Percentiles rank a stretch among this genome's conserved stretches.
These are phyloP conservation scores for Thaumatotibia leucotreta DNA, from an alignment of 1,140 invertebrate genomes.

Conservation along the genomic window DNA sequence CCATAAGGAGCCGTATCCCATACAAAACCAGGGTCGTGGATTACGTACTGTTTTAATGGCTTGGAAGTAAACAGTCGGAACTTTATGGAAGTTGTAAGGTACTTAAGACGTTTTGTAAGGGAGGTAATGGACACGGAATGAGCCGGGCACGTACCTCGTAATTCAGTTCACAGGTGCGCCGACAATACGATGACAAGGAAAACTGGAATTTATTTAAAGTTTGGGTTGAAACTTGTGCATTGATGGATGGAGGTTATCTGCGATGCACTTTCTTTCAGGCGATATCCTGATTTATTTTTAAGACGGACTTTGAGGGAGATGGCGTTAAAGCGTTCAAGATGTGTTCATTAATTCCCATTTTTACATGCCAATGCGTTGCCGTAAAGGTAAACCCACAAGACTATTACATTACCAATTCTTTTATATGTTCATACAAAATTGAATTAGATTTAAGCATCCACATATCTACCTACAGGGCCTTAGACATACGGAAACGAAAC, in stretches of 20 bases:
- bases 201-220: slow-evolving; percentile 57
- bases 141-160: slow-evolving; percentile 42
- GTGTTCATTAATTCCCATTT: too few species aligned
- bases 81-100: background rate
- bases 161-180: slow-evolving; percentile 52
- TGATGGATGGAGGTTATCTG: background rate
- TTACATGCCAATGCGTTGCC: too few species aligned
- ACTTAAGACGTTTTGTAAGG: background rate
- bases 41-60: background rate
- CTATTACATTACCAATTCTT: too few species aligned
- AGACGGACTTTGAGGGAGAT: too few species aligned
- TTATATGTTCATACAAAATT: too few species aligned
- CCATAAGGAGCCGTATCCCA: background rate
- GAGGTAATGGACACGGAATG: slow-evolving; percentile 17
- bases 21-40: background rate
- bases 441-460: too few species aligned
- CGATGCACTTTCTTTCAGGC: slow-evolving; percentile 13
- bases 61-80: background rate
- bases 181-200: slow-evolving; percentile 49
- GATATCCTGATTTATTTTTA: background rate
- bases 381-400: too few species aligned
- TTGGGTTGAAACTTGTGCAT: slow-evolving; percentile 16
- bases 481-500: too few species aligned
- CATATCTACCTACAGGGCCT: too few species aligned
- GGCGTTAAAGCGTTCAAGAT: too few species aligned